Base-by-base conservation (phyloP, 2,113 vertebrate species). In the Sialia sialis region DNA sequence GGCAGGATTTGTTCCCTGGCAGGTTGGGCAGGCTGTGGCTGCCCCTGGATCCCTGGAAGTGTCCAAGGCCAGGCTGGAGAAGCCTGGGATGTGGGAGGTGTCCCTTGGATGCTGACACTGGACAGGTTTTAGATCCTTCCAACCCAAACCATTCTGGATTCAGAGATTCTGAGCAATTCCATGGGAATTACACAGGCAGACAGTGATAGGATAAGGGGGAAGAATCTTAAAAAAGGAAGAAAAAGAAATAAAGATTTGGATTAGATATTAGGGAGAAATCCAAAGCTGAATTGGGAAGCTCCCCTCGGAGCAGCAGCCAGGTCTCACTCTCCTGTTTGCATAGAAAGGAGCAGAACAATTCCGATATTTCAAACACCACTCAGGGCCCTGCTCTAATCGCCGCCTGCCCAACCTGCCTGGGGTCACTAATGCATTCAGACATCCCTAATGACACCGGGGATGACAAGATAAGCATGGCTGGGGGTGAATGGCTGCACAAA, bases 401-500 rank as follows among this genome's bases (percentile, higher is more conserved):
- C 16, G 96, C 89, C 93, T 3, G 74, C 90, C 70, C 84, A 95
- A 93, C 95, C 97, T 92, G 97, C 92, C 83, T 93, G 83, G 43
- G 97, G 97, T 97, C 97, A 97, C 97, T 97, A 98, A 97, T 98
- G 97, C 97, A 68, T 87, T 95, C 85, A 73, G 94, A 80, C 97
- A 48, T 51, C 52, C 91, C 94, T 98, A 97, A 97, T 95, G 98
- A 97, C 97, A 95, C 15, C 29, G 89, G 94, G 85, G 78, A 93
- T 84, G 97, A 97, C 97, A 95, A 98, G 98, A 98, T 98, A 98
- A 98, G 41, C n/a, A 32, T 72, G 91, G 81, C 94, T 86, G 56
- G 7, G 96, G 96, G 93, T 92, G 97, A 97, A 97, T 79, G 96
- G 29, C 94, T 97, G 92, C 96, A 95, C 97, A 93, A 96, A 97